Conservation (phyloP, 2,797 vertebrate species). For the Gadopsis marmoratus region DNA sequence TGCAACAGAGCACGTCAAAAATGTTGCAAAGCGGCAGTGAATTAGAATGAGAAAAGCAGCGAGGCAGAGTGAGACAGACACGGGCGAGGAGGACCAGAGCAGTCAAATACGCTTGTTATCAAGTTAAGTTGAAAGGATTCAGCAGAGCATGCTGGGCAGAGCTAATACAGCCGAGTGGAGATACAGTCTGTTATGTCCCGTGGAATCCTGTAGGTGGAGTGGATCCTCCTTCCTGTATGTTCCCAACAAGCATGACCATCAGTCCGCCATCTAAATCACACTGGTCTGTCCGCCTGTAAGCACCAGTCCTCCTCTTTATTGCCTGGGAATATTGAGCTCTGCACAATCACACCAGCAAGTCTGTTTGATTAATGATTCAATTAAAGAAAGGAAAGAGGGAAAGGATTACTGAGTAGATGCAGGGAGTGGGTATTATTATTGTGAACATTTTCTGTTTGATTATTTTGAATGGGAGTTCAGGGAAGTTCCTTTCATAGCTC, state of each 20-base stretch:
- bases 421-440: slow-evolving; percentile 53
- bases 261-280: slow-evolving; percentile 48
- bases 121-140: slow-evolving; percentile 63
- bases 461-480: slow-evolving; percentile 60
- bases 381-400: slow-evolving; percentile 56
- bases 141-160: slow-evolving; percentile 60
- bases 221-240: slow-evolving; percentile 70
- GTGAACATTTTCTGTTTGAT: slow-evolving; percentile 67
- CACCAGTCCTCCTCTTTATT: slow-evolving; percentile 48
- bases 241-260: slow-evolving; percentile 50
- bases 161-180: slow-evolving; percentile 41
- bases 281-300: slow-evolving; percentile 34
- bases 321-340: slow-evolving; percentile 50
- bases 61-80: slow-evolving; percentile 38
- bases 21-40: slow-evolving; percentile 47
- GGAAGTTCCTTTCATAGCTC: slow-evolving; percentile 64
- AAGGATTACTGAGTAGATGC: slow-evolving; percentile 49
- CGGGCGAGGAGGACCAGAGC: slow-evolving; percentile 17
- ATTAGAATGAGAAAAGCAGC: slow-evolving; percentile 50
- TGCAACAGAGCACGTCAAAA: slow-evolving; percentile 37
- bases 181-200: slow-evolving; percentile 61
- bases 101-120: slow-evolving; percentile 64
- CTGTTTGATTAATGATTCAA: slow-evolving; percentile 73
- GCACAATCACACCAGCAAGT: slow-evolving; percentile 36
- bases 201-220: slow-evolving; percentile 74